Evolutionary conservation across 2,113 vertebrate genomes (phyloP).

Genomic region (Cebus imitator): DNA sequence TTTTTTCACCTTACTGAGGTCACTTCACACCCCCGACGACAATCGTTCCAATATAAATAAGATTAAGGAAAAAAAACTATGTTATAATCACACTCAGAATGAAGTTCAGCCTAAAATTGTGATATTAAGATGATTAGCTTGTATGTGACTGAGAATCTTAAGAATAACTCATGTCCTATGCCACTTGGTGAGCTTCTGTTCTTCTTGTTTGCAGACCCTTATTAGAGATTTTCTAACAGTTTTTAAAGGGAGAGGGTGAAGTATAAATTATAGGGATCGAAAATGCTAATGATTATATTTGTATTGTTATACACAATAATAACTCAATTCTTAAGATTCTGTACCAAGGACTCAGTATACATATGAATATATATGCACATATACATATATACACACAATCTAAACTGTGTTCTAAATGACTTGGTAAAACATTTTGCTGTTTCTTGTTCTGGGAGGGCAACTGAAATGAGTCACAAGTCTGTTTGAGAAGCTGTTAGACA

Average conservation of each 20-base stretch:
- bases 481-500: conserved; percentile 14
- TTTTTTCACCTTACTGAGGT: not conserved
- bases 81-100: not conserved
- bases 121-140: not conserved
- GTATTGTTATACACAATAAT: conserved; percentile 18
- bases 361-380: not conserved
- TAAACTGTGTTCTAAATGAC: not conserved
- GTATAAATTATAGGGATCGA: not conserved
- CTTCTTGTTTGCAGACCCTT: not conserved
- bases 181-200: not conserved
- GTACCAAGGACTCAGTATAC: not conserved
- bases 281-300: conserved; percentile 32
- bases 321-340: not conserved
- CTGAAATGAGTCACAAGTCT: not conserved
- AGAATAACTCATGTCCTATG: not conserved
- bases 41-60: not conserved
- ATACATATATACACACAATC: not conserved
- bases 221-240: conserved; percentile 17
- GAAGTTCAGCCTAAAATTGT: not conserved
- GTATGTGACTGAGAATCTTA: not conserved
- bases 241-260: not conserved
- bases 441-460: not conserved
- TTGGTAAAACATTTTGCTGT: conserved; percentile 17
- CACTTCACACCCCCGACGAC: not conserved
- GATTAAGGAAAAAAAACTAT: not conserved